Evolutionary conservation across 2,888 invertebrate genomes (phyloP), one percentile per base, ranked within the genome.

Genomic region (Macropis europaea): DNA sequence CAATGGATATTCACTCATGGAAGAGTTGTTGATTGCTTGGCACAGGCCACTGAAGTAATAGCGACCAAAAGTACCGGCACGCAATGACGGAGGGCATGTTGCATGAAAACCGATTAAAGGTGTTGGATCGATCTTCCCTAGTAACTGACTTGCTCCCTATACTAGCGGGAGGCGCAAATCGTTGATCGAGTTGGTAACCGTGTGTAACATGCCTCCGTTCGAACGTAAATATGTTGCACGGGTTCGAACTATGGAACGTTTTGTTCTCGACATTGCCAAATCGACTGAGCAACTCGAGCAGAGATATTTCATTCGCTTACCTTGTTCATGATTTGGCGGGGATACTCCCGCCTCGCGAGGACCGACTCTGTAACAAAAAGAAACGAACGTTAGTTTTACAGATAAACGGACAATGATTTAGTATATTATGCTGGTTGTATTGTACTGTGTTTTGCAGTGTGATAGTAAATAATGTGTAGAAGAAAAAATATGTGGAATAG

Each of bases 311-410:
- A 34, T 32, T 2, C 9, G 43, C 87, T 86, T 86, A 90, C 90
- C 90, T 90, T 90, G 86, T 86, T 90, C 90, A 90, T 90, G 86
- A 88, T 89, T 88, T 88, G 90, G 85, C 88, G 89, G 89, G 89
- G 87, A 85, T 81, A 85, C 77, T 88, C 90, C 88, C 89, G 88
- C 86, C 90, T 84, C 74, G 81, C 79, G 66, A 84, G 84, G 81
- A 87, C 83, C 84, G 87, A 87, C 87, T 89, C 90, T 90, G 89
- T 11, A 90, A 90, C 82, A 84, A 48, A 73, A 78, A 79, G 72
- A 72, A 62, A 47, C 6, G 13, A 13, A 34, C 7, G 9, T 61
- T 52, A 43, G n/a, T 13, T 17, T 13, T n/a, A n/a, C n/a, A n/a
- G n/a, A n/a, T n/a, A n/a, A n/a, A n/a, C n/a, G n/a, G n/a, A n/a